Evolutionary conservation across 1,140 invertebrate species (phyloP), one percentile per base, ranked within the genome.

Genomic region (Drosophila santomea): DNA sequence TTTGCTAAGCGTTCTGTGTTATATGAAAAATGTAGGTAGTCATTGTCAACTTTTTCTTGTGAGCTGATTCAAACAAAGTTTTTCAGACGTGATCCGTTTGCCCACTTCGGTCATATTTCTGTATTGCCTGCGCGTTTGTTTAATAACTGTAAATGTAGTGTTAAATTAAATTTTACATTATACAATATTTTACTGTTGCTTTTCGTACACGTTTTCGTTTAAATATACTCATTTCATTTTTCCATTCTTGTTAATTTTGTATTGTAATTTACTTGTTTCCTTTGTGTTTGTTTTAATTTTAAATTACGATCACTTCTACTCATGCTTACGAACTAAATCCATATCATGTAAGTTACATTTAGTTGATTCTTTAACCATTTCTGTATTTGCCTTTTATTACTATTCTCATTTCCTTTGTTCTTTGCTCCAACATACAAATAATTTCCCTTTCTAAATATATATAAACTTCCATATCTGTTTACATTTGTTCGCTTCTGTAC

Each of bases 271-370:
- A 45, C 20, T 57, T 51, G 32, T 48, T 71, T 47, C 41, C 50
- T 60, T 17, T 39, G n/a, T 78, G 38, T 62, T 62, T 17, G 50
- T 56, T 77, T 60, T 89, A 89, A 90, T 89, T 90, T 89, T 89
- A 88, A 88, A 89, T 89, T 89, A 89, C 80, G 77, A 89, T 89
- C 84, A 89, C 84, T 89, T 77, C 84, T 89, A 89, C 84, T 89
- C 79, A 84, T 84, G 54, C 84, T 89, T 89, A 89, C 52, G 28
- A 67, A 52, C 80, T 89, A 90, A 84, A 63, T 89, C 67, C 84
- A 88, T 86, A 88, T 86, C 66, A 80, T 74, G 71, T 89, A 89
- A 89, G 66, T 88, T 82, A 82, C 59, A 82, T 60, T 83, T 88
- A 88, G 54, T 77, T 80, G 63, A 64, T 81, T 71, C 58, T 61